Evolutionary conservation across 2,888 invertebrate species (phyloP).

Genomic region (Aspidiotus rigidus): DNA sequence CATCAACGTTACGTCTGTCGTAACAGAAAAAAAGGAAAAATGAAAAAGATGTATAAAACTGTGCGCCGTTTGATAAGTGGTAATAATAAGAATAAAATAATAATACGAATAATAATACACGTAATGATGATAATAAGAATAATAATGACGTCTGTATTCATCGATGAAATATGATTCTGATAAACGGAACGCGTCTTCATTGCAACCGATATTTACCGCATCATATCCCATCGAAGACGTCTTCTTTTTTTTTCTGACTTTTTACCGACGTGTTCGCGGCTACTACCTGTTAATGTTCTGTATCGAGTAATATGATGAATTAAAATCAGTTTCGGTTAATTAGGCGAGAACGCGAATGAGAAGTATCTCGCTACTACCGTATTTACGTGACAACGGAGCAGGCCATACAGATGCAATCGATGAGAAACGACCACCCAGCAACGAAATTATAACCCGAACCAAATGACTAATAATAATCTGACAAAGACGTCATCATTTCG

Average conservation of each 20-base stretch:
- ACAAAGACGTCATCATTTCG: constrained; percentile 32
- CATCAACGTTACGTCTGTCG: constrained; percentile 10
- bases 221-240: not conserved
- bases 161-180: constrained; percentile 31
- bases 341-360: constrained; percentile 32
- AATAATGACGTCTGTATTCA: constrained; percentile 31
- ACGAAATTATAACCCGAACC: constrained; percentile 28
- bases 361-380: constrained; percentile 12
- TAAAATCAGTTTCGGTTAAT: constrained; percentile 33
- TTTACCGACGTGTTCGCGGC: constrained; percentile 1
- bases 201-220: not conserved
- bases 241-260: not conserved
- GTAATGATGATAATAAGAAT: constrained; percentile 14
- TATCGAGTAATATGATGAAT: constrained; percentile 32
- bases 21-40: not conserved
- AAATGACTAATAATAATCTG: constrained; percentile 32
- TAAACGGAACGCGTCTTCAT: constrained; percentile 29
- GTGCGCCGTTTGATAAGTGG: constrained; percentile 8
- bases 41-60: not conserved
- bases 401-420: constrained; percentile 11
- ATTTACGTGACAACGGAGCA: too few relatives aligned
- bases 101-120: constrained; percentile 15
- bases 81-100: constrained; percentile 20
- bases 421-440: constrained; percentile 32
- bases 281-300: constrained; percentile 12